Base-by-base conservation (phyloP, 1,140 invertebrate species). In the Lepidurus couesii region DNA sequence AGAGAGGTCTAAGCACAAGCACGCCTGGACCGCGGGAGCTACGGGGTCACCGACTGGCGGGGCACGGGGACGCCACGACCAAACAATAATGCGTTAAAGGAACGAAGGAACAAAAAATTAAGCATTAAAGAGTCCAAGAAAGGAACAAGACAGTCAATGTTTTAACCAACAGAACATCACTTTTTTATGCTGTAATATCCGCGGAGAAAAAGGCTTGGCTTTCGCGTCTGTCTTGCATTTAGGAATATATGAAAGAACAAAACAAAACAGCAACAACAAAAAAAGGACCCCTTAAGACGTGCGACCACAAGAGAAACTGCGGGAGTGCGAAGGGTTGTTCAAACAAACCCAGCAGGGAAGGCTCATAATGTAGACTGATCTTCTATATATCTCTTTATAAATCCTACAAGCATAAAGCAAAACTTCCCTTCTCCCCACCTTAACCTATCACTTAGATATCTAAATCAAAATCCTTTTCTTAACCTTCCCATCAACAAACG, bases 261-360 rank as follows among this genome's bases (percentile, higher is more conserved):
- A 34, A 34, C 34, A 34, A 34, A 34, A 34, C 3, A 34, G 34
- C 34, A 3, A 34, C 34, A 34, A 34, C 34, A 34, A 34, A 34
- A 13, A n/a, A 13, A 13, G 13, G 53, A 65, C 53, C 53, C 53
- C 53, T 13, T 13, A 65, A 65, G 53, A 65, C 53, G 53, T 65
- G 53, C 53, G 53, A 65, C 53, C 21, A 65, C 16, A 65, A 16
- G 53, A 65, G 53, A 65, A 65, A 65, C 53, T 21, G 53, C 53
- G 53, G 53, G 53, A 65, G 53, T 21, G 53, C 53, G 53, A 65
- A 65, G 53, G 53, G 53, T 65, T 65, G 53, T 65, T 65, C 53
- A 65, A 65, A 65, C 53, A 65, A 65, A 65, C 53, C 53, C 53
- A 65, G 53, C 53, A 65, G 53, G 53, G 53, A 65, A 65, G 53